Base-by-base conservation (phyloP, 92 coral and sea anemone species). In the Epizoanthus scotinus region DNA sequence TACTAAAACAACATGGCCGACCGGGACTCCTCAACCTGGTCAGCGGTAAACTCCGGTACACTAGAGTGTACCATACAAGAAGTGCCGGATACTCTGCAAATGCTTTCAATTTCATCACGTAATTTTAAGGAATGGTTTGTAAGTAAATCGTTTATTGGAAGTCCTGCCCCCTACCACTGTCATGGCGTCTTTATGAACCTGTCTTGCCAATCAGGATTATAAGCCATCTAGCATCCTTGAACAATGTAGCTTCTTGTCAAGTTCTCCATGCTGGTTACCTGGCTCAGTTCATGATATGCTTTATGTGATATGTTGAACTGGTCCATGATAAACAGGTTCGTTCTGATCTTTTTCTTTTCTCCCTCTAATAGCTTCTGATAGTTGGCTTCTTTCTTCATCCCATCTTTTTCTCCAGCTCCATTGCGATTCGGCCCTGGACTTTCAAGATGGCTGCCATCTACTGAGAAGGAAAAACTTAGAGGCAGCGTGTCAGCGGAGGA, bases 241-340 rank as follows among this genome's bases (percentile, higher is more conserved):
- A n/a, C 19, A 0, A 40, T 6, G 17, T 69, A 69, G 8, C 57
- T 40, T 69, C 31, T 40, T 38, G 74, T 57, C 0, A 69, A 13
- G 6, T 19, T 69, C 56, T 69, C 13, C 24, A 69, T n/a, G 24
- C 31, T 7, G 73, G 57, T 29, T 13, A 68, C 57, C 49, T 68
- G 55, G 27, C 73, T 42, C 56, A 68, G 42, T 53, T 68, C 57
- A 8, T 68, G 58, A 40, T 68, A 68, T 0, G 55, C 55, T 53
- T 68, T 31, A 29, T 68, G 56, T 2, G 73, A 68, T 3, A 68
- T n/a, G 0, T 56, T 40, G 56, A 68, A 68, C 13, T 18, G 57
- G 29, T 40, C 56, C 29, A 68, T 68, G 6, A 40, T 68, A 31
- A 0, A 40, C 3, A 68, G 56, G 56, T 5, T n/a, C 56, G 57